A percentile compares a stretch with the other conserved stretches of the same genome.
Conservation (phyloP, 2,113 vertebrate genomes). For the Litocranius walleri region DNA sequence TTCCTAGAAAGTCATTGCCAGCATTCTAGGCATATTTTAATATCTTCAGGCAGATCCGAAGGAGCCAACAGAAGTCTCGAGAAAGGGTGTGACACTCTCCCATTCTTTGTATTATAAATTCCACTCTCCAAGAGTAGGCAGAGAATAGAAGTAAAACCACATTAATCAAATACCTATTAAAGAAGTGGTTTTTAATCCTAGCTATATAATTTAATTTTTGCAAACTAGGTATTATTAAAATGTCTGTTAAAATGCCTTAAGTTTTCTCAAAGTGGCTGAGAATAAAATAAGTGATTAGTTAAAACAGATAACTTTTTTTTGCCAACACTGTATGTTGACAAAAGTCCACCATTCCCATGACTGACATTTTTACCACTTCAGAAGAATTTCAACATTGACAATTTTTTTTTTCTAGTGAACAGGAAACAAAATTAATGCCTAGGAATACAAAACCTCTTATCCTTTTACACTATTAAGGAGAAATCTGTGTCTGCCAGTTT, state of each 20-base stretch:
- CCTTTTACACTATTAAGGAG: background rate
- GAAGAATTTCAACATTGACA: background rate
- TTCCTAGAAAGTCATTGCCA: slow-evolving; percentile 47
- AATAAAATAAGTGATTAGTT: background rate
- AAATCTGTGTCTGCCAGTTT: background rate
- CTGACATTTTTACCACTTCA: background rate
- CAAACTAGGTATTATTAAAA: background rate
- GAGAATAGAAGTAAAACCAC: background rate
- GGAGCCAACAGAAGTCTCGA: background rate
- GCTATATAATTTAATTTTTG: background rate
- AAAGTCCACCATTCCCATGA: background rate
- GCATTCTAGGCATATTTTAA: slow-evolving; percentile 56
- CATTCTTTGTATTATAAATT: background rate
- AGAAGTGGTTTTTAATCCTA: background rate
- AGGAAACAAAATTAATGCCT: slow-evolving; percentile 8
- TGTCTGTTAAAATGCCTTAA: background rate
- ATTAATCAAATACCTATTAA: background rate
- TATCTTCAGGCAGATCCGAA: background rate
- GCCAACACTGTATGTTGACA: background rate
- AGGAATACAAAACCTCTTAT: background rate
- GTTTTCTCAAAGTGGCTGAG: background rate
- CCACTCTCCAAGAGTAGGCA: background rate
- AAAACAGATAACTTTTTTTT: background rate
- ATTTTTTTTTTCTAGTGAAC: background rate
- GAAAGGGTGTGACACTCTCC: background rate